A percentile compares a stretch with the other conserved stretches of the same genome.
Evolutionary conservation across 2,113 vertebrate species (phyloP).

Genomic region (Scophthalmus maximus): DNA sequence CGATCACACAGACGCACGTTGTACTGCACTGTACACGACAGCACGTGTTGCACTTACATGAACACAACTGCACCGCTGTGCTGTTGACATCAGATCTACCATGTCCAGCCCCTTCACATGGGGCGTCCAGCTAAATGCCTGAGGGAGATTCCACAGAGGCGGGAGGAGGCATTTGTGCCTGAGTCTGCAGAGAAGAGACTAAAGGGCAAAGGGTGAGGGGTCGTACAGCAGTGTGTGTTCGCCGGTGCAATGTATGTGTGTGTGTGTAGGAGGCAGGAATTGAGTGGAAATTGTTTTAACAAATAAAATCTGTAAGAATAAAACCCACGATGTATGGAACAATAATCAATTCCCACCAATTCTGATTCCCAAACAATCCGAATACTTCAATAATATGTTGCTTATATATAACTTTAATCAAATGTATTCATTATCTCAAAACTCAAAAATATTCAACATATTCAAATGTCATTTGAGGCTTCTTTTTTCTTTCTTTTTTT

Average conservation of each 20-base stretch:
- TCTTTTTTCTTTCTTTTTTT: too few relatives aligned
- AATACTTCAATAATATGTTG: neutral
- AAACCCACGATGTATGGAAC: too few relatives aligned
- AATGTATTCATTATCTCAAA: too few relatives aligned
- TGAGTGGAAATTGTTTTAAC: too few relatives aligned
- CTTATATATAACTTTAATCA: too few relatives aligned
- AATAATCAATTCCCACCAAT: too few relatives aligned
- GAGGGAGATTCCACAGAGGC: constrained; percentile 29
- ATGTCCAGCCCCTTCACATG: neutral
- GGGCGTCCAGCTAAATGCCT: constrained; percentile 13
- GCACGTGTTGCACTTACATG: constrained; percentile 9
- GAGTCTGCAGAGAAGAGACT: constrained; percentile 14
- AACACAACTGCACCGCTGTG: neutral
- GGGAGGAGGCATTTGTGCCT: constrained; percentile 29
- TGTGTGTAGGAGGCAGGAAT: neutral
- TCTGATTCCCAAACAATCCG: too few relatives aligned
- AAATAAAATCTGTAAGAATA: too few relatives aligned
- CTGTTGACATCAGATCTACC: constrained; percentile 16
- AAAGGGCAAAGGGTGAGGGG: constrained; percentile 28
- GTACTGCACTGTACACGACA: too few relatives aligned
- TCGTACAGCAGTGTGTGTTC: neutral
- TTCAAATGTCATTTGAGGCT: too few relatives aligned
- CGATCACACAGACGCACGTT: neutral
- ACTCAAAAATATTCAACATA: too few relatives aligned
- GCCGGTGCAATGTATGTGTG: neutral